Percentiles rank a stretch among this genome's conserved stretches.
phyloP scores from a whole-genome alignment of 64 coral and sea anemone species.

The Orbicella faveolata region DNA sequence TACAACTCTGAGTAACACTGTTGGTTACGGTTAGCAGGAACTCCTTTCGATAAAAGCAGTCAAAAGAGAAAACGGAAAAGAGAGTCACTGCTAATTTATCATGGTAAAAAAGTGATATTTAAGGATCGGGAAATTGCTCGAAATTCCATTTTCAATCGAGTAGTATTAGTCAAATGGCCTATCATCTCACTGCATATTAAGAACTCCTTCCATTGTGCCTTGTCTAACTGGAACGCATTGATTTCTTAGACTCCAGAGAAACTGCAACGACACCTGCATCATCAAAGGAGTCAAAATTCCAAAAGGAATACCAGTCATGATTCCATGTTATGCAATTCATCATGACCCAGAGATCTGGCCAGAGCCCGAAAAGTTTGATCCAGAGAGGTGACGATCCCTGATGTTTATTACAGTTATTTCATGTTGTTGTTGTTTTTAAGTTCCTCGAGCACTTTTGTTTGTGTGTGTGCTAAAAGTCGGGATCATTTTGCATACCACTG shows the following conservation, averaged over 20 bases:
- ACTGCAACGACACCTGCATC: conserved; percentile 55
- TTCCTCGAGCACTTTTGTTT: background rate
- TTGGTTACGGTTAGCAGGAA: background rate
- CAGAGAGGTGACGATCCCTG: conserved; percentile 35
- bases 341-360: conserved; percentile 69
- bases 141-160: too few species aligned
- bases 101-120: too few species aligned
- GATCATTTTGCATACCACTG: too few species aligned
- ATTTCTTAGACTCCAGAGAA: background rate
- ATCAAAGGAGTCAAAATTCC: conserved; percentile 62
- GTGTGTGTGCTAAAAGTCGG: background rate
- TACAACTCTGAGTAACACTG: background rate
- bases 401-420: background rate
- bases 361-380: conserved; percentile 61
- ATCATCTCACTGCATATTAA: background rate
- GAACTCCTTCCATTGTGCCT: background rate
- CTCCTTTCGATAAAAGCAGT: too few species aligned
- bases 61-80: background rate
- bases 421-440: background rate
- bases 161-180: too few species aligned
- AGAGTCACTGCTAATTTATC: background rate
- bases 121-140: too few species aligned
- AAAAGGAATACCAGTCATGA: conserved; percentile 36
- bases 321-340: conserved; percentile 61
- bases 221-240: conserved; percentile 1